These are phyloP conservation scores for Gortyna flavago DNA, from an alignment of 2,888 invertebrate species.

Conservation along the genomic window DNA sequence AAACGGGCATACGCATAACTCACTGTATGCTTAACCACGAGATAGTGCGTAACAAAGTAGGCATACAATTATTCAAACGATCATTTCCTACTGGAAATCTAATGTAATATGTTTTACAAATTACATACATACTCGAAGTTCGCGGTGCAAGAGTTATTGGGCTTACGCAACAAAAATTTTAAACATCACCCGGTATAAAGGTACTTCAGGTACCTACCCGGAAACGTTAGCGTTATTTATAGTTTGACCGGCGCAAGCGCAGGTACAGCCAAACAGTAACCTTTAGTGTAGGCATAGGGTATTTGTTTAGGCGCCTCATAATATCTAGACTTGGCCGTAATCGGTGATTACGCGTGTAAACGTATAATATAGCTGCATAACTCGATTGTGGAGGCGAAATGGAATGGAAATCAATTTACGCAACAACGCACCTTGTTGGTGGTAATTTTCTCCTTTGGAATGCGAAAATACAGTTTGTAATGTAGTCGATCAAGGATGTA, in stretches of 20 bases:
- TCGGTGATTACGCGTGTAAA: slow-evolving; percentile 38
- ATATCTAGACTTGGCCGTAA: slow-evolving; percentile 54
- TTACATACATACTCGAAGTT: slow-evolving; percentile 35
- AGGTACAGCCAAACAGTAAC: slow-evolving; percentile 72
- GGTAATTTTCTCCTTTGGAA: neutral
- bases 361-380: slow-evolving; percentile 31
- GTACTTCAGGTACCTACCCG: slow-evolving; percentile 65
- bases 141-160: slow-evolving; percentile 44
- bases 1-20: neutral
- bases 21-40: neutral
- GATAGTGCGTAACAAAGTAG: slow-evolving; percentile 30
- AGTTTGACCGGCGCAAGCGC: slow-evolving; percentile 73
- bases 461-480: slow-evolving; percentile 3
- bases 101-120: slow-evolving; percentile 56
- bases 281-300: too few relatives aligned
- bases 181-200: slow-evolving; percentile 72
- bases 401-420: slow-evolving; percentile 35
- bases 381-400: slow-evolving; percentile 24
- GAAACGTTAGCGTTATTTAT: slow-evolving; percentile 78
- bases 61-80: slow-evolving; percentile 45
- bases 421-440: slow-evolving; percentile 10
- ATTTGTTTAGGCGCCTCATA: slow-evolving; percentile 52
- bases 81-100: slow-evolving; percentile 45
- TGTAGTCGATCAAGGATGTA: neutral
- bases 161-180: slow-evolving; percentile 76